phyloP scores from a whole-genome alignment of 2,888 invertebrate genomes.

The Eulithis testata region DNA sequence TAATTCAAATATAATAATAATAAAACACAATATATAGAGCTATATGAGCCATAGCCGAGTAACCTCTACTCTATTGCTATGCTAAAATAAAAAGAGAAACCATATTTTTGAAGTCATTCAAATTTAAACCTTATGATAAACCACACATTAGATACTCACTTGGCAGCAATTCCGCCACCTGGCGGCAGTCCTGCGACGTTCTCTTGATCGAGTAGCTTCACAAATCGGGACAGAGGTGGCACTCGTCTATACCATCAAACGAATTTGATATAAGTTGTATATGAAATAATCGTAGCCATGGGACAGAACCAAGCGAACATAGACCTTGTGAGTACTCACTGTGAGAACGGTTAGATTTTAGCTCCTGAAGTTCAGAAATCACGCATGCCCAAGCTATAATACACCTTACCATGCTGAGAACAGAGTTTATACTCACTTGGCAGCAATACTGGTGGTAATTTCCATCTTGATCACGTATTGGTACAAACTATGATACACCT shows the following conservation, averaged over 20 bases:
- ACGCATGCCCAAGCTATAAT: conserved; percentile 15
- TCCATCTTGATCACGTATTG: too few relatives aligned
- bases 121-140: neutral
- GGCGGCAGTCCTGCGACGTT: conserved; percentile 93
- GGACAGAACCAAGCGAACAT: conserved; percentile 32
- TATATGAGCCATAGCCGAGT: too few relatives aligned
- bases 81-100: too few relatives aligned
- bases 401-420: conserved; percentile 9
- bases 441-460: neutral
- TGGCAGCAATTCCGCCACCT: conserved; percentile 87
- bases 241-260: conserved; percentile 31
- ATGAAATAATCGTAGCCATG: conserved; percentile 20
- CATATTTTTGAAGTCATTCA: neutral
- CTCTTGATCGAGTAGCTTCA: conserved; percentile 88
- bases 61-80: too few relatives aligned
- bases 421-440: conserved; percentile 8
- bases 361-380: conserved; percentile 3
- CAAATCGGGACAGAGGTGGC: conserved; percentile 66
- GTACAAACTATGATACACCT: neutral
- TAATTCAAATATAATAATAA: too few relatives aligned
- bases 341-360: conserved; percentile 4
- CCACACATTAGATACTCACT: conserved; percentile 27
- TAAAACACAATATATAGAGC: too few relatives aligned
- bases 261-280: conserved; percentile 15
- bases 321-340: conserved; percentile 18